Evolutionary conservation across 2,888 invertebrate genomes (phyloP), one percentile per base, ranked within the genome.

Genomic region (Melitaea athalia): DNA sequence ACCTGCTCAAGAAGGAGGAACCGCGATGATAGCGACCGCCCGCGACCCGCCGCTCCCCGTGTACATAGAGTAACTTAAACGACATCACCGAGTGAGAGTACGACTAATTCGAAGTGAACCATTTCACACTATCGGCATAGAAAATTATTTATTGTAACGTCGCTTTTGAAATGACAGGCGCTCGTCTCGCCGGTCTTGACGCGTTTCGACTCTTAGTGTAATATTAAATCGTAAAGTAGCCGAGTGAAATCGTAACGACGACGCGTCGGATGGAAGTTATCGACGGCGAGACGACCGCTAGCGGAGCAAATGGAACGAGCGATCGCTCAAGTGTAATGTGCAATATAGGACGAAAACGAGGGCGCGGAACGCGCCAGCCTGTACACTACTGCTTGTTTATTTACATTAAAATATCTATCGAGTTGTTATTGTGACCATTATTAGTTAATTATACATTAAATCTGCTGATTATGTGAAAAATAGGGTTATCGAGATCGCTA

Each of bases 1-100:
- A 94, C 85, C 94, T 94, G 82, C 94, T 94, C 84, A 94, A 94
- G 82, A 93, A 93, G 82, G 93, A 93, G 81, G 93, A 93, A 87
- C 93, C 93, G 84, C 93, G 93, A 93, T 93, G 93, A 93, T 93
- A 89, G 86, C 84, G 81, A 75, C 79, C 81, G 77, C 78, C 75
- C 79, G 79, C 78, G 74, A 69, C 77, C 78, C 77, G 78, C 79
- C 80, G 70, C 77, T 74, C 75, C 74, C 76, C 71, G 74, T 85
- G 85, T 87, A 85, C 79, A 82, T 83, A 84, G 73, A 76, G 76
- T 79, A 80, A 79, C 72, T 79, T 78, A 74, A 55, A 82, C 79
- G 81, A 79, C 82, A 83, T 79, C 83, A 84, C 72, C 84, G 79
- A 83, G 83, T 85, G 85, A 85, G 82, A 85, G 80, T 83, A 57